Evolutionary conservation across 2,888 invertebrate genomes (phyloP), one percentile per base, ranked within the genome.

Genomic region (Plagiodera versicolora): DNA sequence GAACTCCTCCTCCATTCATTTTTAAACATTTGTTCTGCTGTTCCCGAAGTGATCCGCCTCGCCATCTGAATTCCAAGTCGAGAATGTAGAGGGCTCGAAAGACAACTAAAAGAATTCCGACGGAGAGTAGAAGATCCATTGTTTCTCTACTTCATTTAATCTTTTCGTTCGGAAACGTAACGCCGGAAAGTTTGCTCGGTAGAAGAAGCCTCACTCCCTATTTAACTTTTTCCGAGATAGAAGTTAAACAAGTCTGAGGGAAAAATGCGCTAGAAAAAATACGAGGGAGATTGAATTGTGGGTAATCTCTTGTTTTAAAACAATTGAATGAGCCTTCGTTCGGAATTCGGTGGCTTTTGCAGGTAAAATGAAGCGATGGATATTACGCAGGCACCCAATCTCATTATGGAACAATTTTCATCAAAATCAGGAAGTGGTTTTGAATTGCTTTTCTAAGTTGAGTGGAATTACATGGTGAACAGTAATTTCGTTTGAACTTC

Each of bases 271-370:
- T 70, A 71, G 72, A 72, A 69, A 75, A 70, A 72, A 73, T 71
- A 72, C 72, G 73, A 65, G 68, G 67, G 69, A 70, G 73, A 75
- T 73, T 73, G 74, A 74, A 76, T 74, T 72, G 74, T 69, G 71
- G 73, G 71, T 70, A 74, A 74, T 70, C 67, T 71, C 68, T 72
- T 72, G 74, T 74, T 74, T 75, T 73, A 74, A 72, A 74, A 75
- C 75, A 77, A 77, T 77, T 77, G 74, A 75, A 76, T 75, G 73
- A 76, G 72, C 72, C 68, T 60, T 64, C 68, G 65, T 64, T 56
- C 60, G 62, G 59, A 67, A 59, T 39, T 39, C 14, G 39, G 39
- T 39, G 39, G 39, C n/a, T 39, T 39, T 39, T n/a, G 14, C 39
- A 39, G 39, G 39, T 39, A 39, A 39, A 39, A 39, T 39, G 39